phyloP scores from a whole-genome alignment of 2,113 vertebrate genomes.

The Cercocebus atys region DNA sequence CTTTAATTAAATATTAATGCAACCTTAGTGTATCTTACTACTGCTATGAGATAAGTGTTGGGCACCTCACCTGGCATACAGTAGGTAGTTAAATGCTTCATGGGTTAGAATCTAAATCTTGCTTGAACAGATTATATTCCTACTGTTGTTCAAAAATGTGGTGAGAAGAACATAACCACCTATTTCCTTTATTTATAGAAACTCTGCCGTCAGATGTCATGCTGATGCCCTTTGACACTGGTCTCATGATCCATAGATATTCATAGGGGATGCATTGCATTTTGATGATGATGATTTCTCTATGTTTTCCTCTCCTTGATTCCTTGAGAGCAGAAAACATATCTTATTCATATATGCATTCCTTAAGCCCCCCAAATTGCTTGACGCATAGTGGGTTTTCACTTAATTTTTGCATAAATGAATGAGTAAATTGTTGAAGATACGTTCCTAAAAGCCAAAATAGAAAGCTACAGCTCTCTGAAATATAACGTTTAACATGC shows the following conservation, averaged over 20 bases:
- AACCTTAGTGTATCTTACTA: background rate
- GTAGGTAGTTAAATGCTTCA: background rate
- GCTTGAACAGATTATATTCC: background rate
- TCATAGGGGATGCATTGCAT: background rate
- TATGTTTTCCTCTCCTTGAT: background rate
- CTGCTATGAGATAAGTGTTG: background rate
- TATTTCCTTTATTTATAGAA: background rate
- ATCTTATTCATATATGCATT: background rate
- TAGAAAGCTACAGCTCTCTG: conserved; percentile 36
- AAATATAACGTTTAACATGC: conserved; percentile 49
- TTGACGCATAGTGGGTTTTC: background rate
- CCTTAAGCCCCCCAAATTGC: background rate
- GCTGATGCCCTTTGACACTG: background rate
- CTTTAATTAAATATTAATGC: background rate
- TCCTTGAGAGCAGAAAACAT: background rate
- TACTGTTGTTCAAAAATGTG: background rate
- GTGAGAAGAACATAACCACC: background rate
- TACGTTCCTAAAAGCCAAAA: conserved; percentile 6
- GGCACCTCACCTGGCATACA: background rate
- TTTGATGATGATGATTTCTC: background rate
- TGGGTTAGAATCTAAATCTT: background rate
- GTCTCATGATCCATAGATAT: background rate
- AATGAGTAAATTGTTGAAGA: conserved; percentile 25
- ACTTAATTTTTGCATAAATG: conserved; percentile 6
- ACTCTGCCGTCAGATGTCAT: background rate